Evolutionary conservation across 2,888 invertebrate genomes (phyloP).

Genomic region (Spisula solida): DNA sequence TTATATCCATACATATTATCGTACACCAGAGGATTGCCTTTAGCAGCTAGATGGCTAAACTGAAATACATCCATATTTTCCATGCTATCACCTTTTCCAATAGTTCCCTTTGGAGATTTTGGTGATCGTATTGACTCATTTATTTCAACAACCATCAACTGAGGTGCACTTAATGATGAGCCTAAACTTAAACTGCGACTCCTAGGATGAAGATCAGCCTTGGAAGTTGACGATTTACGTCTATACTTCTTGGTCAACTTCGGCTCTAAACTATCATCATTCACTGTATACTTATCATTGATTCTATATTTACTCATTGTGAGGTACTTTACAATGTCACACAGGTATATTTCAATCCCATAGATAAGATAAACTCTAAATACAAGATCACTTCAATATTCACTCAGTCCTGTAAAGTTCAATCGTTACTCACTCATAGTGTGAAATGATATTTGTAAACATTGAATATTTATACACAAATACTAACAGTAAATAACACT

Average conservation of each 20-base stretch:
- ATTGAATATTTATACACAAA: slow-evolving; percentile 18
- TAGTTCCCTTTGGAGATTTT: slow-evolving; percentile 34
- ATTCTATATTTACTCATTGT: slow-evolving; percentile 71
- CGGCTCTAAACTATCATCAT: slow-evolving; percentile 31
- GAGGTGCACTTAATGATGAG: slow-evolving; percentile 48
- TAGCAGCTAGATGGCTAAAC: slow-evolving; percentile 45
- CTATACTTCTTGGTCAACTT: slow-evolving; percentile 60
- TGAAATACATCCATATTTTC: slow-evolving; percentile 50
- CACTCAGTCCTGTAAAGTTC: neutral
- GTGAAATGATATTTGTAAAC: slow-evolving; percentile 36
- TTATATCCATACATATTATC: slow-evolving; percentile 73
- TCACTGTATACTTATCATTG: slow-evolving; percentile 66
- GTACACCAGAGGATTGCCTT: slow-evolving; percentile 60
- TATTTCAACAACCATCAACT: slow-evolving; percentile 64
- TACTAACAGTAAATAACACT: slow-evolving; percentile 4
- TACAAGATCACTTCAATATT: slow-evolving; percentile 53
- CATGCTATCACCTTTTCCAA: slow-evolving; percentile 31
- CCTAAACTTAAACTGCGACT: slow-evolving; percentile 70
- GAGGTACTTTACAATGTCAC: slow-evolving; percentile 50
- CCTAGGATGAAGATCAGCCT: slow-evolving; percentile 54
- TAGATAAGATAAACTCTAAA: slow-evolving; percentile 40
- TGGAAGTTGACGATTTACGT: slow-evolving; percentile 56
- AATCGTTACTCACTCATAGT: slow-evolving; percentile 31
- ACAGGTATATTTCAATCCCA: slow-evolving; percentile 22
- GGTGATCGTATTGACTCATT: slow-evolving; percentile 48